Evolutionary conservation across 2,113 vertebrate genomes (phyloP), one percentile per base, ranked within the genome.

Genomic region (Aix galericulata): DNA sequence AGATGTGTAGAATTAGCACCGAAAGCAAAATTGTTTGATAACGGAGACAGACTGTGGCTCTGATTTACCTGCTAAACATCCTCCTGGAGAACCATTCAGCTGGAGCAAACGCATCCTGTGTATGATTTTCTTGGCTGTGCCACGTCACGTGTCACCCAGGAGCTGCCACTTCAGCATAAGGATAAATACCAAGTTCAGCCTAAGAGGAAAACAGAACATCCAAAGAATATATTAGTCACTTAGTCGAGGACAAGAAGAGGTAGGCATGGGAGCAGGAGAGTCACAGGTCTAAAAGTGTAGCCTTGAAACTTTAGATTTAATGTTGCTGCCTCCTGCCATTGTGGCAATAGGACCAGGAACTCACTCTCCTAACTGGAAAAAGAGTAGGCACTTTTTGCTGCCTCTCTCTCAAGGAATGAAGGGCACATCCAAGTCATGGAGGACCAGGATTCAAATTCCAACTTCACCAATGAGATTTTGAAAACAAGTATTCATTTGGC

Each of bases 31-130:
- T 6, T 26, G 34, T 91, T 86, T 82, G 42, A 29, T 62, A 73
- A 78, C 3, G 4, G 60, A 88, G 84, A 77, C 29, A 83, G 88
- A 93, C 11, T 81, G 32, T 66, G 81, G 27, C 75, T 96, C 60
- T 80, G 38, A 36, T 86, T 96, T 94, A 82, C 67, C 87, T 95
- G 77, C 53, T 73, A 73, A 75, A 59, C 34, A 11, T 68, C 91
- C 52, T 92, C 56, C 64, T 87, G 58, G 64, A 93, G 80, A 53
- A 72, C 20, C 36, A 6, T 52, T 11, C 46, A 71, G 9, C 66
- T 40, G 29, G 58, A 95, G 83, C 92, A 74, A 63, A 60, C 15
- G 15, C 38, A 23, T 53, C 42, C 62, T 5, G 6, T 1, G 4
- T 62, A 75, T 73, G 84, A 48, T 74, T 86, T 69, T 59, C 38